phyloP scores from a whole-genome alignment of 2,888 invertebrate species.

The Xylota sylvarum region DNA sequence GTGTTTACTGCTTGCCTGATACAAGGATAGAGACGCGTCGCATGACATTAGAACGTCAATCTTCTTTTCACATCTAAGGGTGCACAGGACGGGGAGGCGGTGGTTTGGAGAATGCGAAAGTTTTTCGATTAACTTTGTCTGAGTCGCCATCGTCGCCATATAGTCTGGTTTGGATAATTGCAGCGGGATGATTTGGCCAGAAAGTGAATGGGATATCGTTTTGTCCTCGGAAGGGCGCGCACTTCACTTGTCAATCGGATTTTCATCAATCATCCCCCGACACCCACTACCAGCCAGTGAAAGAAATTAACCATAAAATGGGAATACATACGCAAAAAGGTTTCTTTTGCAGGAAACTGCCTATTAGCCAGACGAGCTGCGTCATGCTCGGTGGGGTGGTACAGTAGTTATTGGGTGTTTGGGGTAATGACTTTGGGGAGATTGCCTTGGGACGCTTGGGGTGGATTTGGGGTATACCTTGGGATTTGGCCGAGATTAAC shows the following conservation, averaged over 20 bases:
- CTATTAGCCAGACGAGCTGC: constrained; percentile 66
- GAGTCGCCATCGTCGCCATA: constrained; percentile 2
- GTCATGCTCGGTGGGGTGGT: constrained; percentile 45
- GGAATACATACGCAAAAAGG: constrained; percentile 47
- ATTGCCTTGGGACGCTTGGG: constrained; percentile 49
- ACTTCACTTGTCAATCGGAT: constrained; percentile 74
- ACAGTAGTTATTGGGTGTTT: constrained; percentile 10
- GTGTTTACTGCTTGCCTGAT: constrained; percentile 7
- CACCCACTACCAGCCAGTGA: constrained; percentile 34
- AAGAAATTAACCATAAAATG: constrained; percentile 75
- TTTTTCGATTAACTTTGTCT: constrained; percentile 69
- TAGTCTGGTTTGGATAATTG: constrained; percentile 60
- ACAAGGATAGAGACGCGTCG: constrained; percentile 23
- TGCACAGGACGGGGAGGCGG: background rate
- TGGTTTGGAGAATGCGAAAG: constrained; percentile 44
- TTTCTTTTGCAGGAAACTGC: constrained; percentile 48
- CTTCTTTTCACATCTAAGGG: background rate
- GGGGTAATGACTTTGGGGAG: constrained; percentile 72
- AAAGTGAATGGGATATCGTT: constrained; percentile 57
- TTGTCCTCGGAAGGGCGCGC: constrained; percentile 13
- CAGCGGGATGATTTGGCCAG: constrained; percentile 67
- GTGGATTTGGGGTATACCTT: constrained; percentile 53
- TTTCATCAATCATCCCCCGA: constrained; percentile 72
- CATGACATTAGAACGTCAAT: constrained; percentile 63
- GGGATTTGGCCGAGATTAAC: constrained; percentile 70